phyloP scores from a whole-genome alignment of 2,113 vertebrate genomes.

The Malurus alboscapulatus region DNA sequence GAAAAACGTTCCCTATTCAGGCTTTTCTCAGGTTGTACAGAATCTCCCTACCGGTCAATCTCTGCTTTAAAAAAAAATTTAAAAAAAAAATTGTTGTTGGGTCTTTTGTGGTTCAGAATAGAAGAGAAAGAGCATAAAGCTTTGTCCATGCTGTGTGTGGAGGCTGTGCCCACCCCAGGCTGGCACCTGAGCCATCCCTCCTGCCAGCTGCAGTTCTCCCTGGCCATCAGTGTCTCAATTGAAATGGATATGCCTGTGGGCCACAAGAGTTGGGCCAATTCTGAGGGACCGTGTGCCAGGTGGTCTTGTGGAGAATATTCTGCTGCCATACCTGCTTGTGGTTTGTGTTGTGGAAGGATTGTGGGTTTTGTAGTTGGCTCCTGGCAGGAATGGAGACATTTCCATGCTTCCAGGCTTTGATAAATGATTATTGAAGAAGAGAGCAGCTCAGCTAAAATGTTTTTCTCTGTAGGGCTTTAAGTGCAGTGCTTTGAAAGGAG shows the following conservation, averaged over 20 bases:
- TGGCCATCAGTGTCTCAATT: accelerated
- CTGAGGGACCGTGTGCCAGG: neutral
- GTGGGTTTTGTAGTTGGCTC: neutral
- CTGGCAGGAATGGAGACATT: neutral
- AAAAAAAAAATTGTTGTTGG: accelerated
- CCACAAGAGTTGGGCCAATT: neutral
- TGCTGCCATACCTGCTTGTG: neutral
- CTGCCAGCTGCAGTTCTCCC: neutral
- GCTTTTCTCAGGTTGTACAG: neutral
- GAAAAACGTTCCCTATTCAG: neutral
- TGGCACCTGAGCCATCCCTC: neutral
- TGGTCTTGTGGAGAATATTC: neutral
- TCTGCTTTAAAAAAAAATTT: neutral
- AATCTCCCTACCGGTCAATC: neutral
- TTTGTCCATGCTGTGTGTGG: neutral
- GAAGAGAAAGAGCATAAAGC: neutral
- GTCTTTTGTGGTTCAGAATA: neutral
- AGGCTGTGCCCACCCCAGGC: neutral
- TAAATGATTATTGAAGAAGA: neutral
- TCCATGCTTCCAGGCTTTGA: neutral
- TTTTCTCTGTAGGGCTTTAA: neutral
- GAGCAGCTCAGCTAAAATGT: neutral
- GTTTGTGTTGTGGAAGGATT: neutral
- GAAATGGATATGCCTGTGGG: neutral
- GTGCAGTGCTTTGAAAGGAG: neutral